Evolutionary conservation across 2,797 vertebrate genomes (phyloP), one percentile per base, ranked within the genome.

Genomic region (Phyllotis vaccarum): DNA sequence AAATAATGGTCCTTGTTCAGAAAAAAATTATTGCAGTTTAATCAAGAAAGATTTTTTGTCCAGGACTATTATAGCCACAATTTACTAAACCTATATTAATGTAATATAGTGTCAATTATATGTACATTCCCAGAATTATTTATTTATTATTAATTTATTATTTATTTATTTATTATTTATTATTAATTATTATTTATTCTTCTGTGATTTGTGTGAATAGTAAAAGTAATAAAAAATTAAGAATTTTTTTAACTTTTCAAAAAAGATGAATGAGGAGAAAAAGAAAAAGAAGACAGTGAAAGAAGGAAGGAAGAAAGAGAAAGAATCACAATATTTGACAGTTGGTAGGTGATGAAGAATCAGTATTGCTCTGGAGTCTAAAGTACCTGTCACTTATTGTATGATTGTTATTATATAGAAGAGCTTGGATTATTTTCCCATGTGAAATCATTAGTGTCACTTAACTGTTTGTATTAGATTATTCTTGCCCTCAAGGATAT

Each of bases 51-150:
- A 0, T 22, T 40, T 72, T 37, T 12, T 40, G 37, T 40, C 12
- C 21, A 72, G 37, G 37, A 24, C 37, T 37, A 72, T 24, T n/a
- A 40, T 24, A 40, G 70, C 10, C 37, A 72, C 7, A 3, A 40
- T 22, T 72, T 72, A 40, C 21, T 40, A 99, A 98, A 98, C 99
- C 99, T 99, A 99, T 99, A 98, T 98, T 98, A 98, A 98, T 98
- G 98, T 98, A 98, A 98, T 98, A 97, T 98, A 98, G 98, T 98
- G 98, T 98, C 98, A 75, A 98, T 98, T 98, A 98, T 98, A 98
- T 99, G 98, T 98, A 99, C 98, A 98, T 99, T 98, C 99, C 98
- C 19, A 6, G 37, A 72, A 40, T 22, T 21, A 40, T 72, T 40
- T 43, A 72, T 24, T 10, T 72, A 3, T 40, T 40, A n/a, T 9